Evolutionary conservation across 2,888 invertebrate genomes (phyloP).

Genomic region (Mythimna loreyi): DNA sequence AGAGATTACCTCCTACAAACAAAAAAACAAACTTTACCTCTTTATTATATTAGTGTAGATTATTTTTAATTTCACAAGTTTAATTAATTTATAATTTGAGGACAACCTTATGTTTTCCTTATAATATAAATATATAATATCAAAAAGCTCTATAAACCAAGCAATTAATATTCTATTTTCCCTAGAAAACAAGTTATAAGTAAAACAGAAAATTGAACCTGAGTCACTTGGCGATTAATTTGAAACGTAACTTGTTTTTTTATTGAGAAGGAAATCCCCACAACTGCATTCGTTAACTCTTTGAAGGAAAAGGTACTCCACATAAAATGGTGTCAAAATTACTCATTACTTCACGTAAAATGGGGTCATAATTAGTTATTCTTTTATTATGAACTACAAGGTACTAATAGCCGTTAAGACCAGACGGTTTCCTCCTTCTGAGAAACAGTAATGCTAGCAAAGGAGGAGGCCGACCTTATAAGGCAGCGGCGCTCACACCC

Average conservation of each 20-base stretch:
- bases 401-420: too few species aligned
- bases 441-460: too few species aligned
- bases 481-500: too few species aligned
- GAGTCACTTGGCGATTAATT: background rate
- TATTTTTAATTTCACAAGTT: too few species aligned
- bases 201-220: background rate
- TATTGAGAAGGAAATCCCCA: constrained; percentile 19
- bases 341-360: background rate
- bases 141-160: background rate
- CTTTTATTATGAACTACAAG: background rate
- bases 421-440: too few species aligned
- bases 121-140: background rate
- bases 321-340: background rate
- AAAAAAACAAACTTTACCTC: too few species aligned
- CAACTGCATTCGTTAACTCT: too few species aligned
- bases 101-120: background rate
- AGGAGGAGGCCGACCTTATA: too few species aligned
- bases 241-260: constrained; percentile 4
- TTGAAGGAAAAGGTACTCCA: constrained; percentile 28
- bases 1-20: too few species aligned
- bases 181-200: background rate
- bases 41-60: too few species aligned
- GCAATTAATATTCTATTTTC: background rate
- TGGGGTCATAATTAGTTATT: constrained; percentile 1
- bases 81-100: too few species aligned